Conservation (phyloP, 1,140 invertebrate species). For the Drosophila novamexicana region DNA sequence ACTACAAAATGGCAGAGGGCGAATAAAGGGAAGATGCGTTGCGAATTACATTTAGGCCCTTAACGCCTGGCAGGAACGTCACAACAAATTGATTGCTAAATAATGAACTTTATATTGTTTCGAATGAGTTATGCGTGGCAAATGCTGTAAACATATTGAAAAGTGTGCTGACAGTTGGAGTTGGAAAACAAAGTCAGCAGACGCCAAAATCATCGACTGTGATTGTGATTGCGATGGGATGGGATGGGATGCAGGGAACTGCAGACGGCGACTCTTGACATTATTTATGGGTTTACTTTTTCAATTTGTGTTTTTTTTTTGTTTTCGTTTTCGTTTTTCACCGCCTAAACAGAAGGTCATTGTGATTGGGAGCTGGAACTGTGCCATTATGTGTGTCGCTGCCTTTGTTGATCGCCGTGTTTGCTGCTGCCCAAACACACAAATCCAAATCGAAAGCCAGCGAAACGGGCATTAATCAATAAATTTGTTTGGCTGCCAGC, state of each 20-base stretch:
- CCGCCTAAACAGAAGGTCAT: constrained; percentile 68
- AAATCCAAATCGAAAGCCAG: constrained; percentile 33
- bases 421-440: constrained; percentile 34
- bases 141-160: constrained; percentile 46
- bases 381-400: constrained; percentile 38
- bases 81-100: constrained; percentile 75
- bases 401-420: constrained; percentile 52
- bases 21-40: constrained; percentile 32
- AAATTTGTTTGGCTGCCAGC: constrained; percentile 78
- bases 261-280: constrained; percentile 42
- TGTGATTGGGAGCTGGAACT: constrained; percentile 42
- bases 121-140: constrained; percentile 60
- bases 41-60: constrained; percentile 35
- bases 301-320: background rate
- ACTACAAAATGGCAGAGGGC: background rate
- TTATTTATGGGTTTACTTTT: constrained; percentile 72
- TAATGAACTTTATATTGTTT: constrained; percentile 79
- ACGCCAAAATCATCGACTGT: constrained; percentile 22
- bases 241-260: background rate
- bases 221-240: constrained; percentile 41
- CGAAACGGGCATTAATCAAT: constrained; percentile 73
- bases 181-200: constrained; percentile 52
- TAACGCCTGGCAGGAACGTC: constrained; percentile 60
- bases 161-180: constrained; percentile 49
- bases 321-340: constrained; percentile 4